Base-by-base conservation (phyloP, 1,140 invertebrate species). In the Nasonia longicornis region DNA sequence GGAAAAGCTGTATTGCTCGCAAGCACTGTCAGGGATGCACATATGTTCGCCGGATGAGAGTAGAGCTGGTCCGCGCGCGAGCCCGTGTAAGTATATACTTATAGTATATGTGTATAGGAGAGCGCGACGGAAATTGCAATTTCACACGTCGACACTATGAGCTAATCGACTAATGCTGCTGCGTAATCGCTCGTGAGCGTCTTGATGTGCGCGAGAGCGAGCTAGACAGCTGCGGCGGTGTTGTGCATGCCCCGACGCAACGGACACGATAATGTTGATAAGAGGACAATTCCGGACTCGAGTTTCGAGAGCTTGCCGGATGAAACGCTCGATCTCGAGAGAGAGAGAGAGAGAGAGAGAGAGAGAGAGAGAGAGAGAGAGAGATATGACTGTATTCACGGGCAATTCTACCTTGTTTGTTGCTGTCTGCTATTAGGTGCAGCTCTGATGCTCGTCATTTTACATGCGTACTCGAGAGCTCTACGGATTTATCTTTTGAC, bases 71-170 rank as follows among this genome's bases (percentile, higher is more conserved):
- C 3, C 64, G 26, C 20, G 26, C 26, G 11, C 22, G 31, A 22
- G 20, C 38, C 4, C 70, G 38, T 20, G 38, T 22, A n/a, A 6
- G 3, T 42, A 38, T 14, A 69, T 35, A 35, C n/a, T 22, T 29
- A 67, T 26, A 67, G 29, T 38, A 26, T 31, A 35, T 38, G 31
- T 12, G 14, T 71, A 38, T 38, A 35, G 16, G 31, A 22, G 16
- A 16, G 70, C 35, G 20, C 42, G 72, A 80, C 82, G 82, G 79
- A 84, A 81, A 84, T 83, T 81, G 73, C 79, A 83, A 84, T 83
- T 83, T 83, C 79, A 82, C 81, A 82, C 79, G 82, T 83, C 80
- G 82, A 31, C 81, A 74, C 63, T 79, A 63, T 16, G 52, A 67
- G 52, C 78, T 80, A 81, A 84, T 81, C 66, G 42, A 75, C 76